Conservation (phyloP, 2,888 invertebrate species). For the Mechanitis messenoides region DNA sequence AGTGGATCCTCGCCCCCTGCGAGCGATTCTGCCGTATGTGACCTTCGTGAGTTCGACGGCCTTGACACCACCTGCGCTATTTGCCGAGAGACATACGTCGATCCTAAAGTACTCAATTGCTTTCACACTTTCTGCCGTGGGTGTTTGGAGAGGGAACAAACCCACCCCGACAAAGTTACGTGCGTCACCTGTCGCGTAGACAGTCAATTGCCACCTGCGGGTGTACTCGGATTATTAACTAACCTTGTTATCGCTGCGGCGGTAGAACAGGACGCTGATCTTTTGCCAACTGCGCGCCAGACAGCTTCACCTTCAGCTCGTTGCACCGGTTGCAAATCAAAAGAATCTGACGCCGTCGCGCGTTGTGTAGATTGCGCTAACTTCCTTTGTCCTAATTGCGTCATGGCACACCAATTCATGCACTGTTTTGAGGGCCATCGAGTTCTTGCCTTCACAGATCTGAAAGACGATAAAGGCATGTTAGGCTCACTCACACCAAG, state of each 20-base stretch:
- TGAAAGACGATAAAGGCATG: slow-evolving; percentile 79
- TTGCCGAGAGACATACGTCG: slow-evolving; percentile 85
- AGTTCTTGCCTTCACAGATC: slow-evolving; percentile 83
- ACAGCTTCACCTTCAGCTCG: slow-evolving; percentile 76
- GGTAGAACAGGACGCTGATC: slow-evolving; percentile 74
- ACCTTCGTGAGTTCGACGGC: slow-evolving; percentile 79
- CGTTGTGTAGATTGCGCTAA: slow-evolving; percentile 98
- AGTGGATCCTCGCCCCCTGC: slow-evolving; percentile 92
- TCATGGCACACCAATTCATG: slow-evolving; percentile 99
- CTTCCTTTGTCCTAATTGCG: slow-evolving; percentile 97
- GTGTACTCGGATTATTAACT: slow-evolving; percentile 80
- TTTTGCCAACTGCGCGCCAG: slow-evolving; percentile 64
- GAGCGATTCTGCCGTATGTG: slow-evolving; percentile 89
- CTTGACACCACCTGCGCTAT: slow-evolving; percentile 80
- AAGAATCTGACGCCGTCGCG: slow-evolving; percentile 95
- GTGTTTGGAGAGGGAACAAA: slow-evolving; percentile 85
- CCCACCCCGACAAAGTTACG: slow-evolving; percentile 82
- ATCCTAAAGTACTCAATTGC: slow-evolving; percentile 86
- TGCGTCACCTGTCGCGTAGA: slow-evolving; percentile 83
- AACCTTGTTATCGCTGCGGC: slow-evolving; percentile 79
- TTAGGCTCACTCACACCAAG: slow-evolving; percentile 74
- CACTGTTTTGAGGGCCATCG: slow-evolving; percentile 98
- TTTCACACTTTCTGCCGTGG: slow-evolving; percentile 90
- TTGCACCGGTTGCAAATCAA: slow-evolving; percentile 98
- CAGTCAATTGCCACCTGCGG: slow-evolving; percentile 70